Percentiles rank a stretch among this genome's conserved stretches.
These are phyloP conservation scores for Pseudorectes ferrugineus DNA, from an alignment of 2,113 vertebrate genomes.

Conservation along the genomic window DNA sequence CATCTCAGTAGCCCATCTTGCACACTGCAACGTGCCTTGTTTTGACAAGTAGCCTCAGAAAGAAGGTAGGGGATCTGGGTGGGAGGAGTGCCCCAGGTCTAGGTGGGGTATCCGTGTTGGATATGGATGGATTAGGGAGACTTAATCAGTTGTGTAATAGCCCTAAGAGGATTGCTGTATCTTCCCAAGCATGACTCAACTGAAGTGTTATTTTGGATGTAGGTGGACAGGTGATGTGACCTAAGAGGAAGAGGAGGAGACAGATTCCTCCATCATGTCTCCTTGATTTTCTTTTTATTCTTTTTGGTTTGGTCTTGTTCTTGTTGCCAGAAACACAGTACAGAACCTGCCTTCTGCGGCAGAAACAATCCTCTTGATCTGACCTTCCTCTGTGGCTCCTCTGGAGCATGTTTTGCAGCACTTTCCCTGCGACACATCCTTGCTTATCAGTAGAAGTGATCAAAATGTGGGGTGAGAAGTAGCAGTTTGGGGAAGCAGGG, in stretches of 20 bases:
- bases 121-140: constrained; percentile 8
- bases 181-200: constrained; percentile 50
- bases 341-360: not conserved
- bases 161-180: constrained; percentile 40
- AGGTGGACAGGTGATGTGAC: constrained; percentile 53
- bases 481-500: not conserved
- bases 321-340: not conserved
- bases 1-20: not conserved
- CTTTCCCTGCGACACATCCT: not conserved
- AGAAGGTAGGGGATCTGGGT: not conserved
- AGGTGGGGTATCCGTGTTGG: not conserved
- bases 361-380: not conserved
- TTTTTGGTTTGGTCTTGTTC: not conserved
- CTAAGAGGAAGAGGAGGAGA: not conserved
- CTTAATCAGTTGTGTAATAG: constrained; percentile 37
- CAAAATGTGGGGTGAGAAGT: not conserved
- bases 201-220: constrained; percentile 47
- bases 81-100: not conserved
- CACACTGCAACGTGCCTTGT: not conserved
- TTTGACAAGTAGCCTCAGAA: not conserved
- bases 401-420: not conserved
- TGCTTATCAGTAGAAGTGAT: not conserved
- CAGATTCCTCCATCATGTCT: not conserved
- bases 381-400: not conserved
- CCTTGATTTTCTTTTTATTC: not conserved